Evolutionary conservation across 2,797 vertebrate genomes (phyloP).

Genomic region (Graptemys geographica): DNA sequence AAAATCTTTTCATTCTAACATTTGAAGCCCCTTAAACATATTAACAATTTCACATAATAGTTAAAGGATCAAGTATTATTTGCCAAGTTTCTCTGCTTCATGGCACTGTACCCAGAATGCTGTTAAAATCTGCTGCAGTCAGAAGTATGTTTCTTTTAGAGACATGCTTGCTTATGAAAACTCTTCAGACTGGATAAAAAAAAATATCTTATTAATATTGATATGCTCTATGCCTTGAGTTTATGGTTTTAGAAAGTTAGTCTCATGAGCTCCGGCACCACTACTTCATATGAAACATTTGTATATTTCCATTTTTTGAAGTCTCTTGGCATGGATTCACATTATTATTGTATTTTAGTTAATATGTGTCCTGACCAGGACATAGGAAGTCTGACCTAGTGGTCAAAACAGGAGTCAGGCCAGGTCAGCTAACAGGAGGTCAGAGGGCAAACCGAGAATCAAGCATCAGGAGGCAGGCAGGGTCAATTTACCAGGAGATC

Average conservation of each 20-base stretch:
- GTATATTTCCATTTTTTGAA: background rate
- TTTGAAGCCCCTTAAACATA: background rate
- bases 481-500: background rate
- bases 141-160: background rate
- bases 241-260: background rate
- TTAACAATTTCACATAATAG: background rate
- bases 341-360: background rate
- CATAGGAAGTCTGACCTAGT: background rate
- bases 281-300: background rate
- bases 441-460: background rate
- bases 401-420: background rate
- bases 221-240: background rate
- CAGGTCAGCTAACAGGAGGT: background rate
- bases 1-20: background rate
- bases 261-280: background rate
- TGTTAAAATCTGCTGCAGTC: background rate
- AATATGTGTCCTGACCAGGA: background rate
- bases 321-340: background rate
- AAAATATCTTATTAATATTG: background rate
- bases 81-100: slow-evolving; percentile 11
- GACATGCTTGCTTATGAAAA: background rate
- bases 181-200: background rate
- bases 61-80: slow-evolving; percentile 20
- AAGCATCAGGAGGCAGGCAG: background rate
- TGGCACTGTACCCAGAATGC: background rate